Percentiles rank a stretch among this genome's conserved stretches.
Evolutionary conservation across 1,140 invertebrate species (phyloP).

Genomic region (Schmidtea mediterranea): DNA sequence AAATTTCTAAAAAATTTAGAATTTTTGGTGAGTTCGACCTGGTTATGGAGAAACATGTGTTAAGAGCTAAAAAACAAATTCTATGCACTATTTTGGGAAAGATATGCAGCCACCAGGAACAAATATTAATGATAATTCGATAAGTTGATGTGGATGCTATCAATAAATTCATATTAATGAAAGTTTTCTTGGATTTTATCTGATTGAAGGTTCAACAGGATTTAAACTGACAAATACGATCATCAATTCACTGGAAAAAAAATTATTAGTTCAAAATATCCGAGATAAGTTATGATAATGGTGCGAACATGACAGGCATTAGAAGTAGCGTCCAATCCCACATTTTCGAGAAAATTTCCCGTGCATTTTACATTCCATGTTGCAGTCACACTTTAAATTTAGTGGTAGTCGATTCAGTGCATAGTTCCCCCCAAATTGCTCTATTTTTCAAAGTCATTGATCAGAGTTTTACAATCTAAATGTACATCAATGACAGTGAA

Average conservation of each 20-base stretch:
- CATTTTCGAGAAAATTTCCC: slow-evolving; percentile 6
- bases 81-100: slow-evolving; percentile 6
- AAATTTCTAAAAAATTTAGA: slow-evolving; percentile 9
- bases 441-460: too few relatives aligned
- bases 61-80: slow-evolving; percentile 1
- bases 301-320: slow-evolving; percentile 5
- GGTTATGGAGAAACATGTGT: slow-evolving; percentile 7
- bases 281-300: slow-evolving; percentile 9
- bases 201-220: too few relatives aligned
- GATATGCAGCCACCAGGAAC: slow-evolving; percentile 9
- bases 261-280: slow-evolving; percentile 2
- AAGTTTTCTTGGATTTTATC: not conserved
- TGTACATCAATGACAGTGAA: too few relatives aligned
- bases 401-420: not conserved
- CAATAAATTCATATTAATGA: not conserved
- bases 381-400: slow-evolving; percentile 4
- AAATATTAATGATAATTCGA: slow-evolving; percentile 9
- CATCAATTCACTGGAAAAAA: not conserved
- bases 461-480: too few relatives aligned
- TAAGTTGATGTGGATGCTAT: slow-evolving; percentile 8
- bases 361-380: slow-evolving; percentile 6
- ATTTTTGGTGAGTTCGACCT: slow-evolving; percentile 9
- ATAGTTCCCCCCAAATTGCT: too few relatives aligned
- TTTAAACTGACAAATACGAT: too few relatives aligned
- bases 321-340: slow-evolving; percentile 5